phyloP scores from a whole-genome alignment of 2,888 invertebrate genomes.

The Bombyx huttoni region DNA sequence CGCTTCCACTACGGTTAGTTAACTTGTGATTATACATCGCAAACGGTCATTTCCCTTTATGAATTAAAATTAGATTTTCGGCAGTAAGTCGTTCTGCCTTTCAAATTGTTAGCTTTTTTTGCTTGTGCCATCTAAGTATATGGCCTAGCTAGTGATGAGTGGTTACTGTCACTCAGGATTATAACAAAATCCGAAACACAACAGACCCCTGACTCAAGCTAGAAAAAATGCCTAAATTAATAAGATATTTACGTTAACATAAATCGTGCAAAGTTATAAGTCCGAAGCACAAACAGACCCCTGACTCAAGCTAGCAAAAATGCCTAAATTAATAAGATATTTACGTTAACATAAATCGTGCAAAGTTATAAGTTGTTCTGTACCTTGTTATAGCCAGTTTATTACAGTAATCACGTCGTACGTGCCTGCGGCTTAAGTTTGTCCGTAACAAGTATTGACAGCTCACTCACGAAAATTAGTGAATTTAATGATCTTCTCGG shows the following conservation, averaged over 20 bases:
- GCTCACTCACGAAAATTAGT: conserved; percentile 5
- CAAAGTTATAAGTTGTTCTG: conserved; percentile 5
- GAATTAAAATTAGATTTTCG: conserved; percentile 9
- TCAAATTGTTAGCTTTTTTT: too few relatives aligned
- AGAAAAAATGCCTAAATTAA: too few relatives aligned
- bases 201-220: too few relatives aligned
- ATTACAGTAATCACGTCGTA: not conserved
- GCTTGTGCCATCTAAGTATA: too few relatives aligned
- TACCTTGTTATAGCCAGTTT: not conserved
- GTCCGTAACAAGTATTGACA: conserved; percentile 8
- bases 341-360: conserved; percentile 11
- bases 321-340: too few relatives aligned
- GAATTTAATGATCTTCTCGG: conserved; percentile 13
- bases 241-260: conserved; percentile 6
- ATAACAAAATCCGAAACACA: too few relatives aligned
- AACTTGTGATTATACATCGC: conserved; percentile 29
- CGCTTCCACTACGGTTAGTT: conserved; percentile 32
- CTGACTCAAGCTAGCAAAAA: too few relatives aligned
- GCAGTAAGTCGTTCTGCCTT: not conserved
- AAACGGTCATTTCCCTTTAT: conserved; percentile 12
- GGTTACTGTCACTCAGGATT: too few relatives aligned
- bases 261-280: conserved; percentile 10
- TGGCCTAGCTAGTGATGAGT: too few relatives aligned
- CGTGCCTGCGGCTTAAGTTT: conserved; percentile 1
- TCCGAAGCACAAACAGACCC: too few relatives aligned